Base-by-base conservation (phyloP, 2,113 vertebrate species). In the Crotalus helleri region DNA sequence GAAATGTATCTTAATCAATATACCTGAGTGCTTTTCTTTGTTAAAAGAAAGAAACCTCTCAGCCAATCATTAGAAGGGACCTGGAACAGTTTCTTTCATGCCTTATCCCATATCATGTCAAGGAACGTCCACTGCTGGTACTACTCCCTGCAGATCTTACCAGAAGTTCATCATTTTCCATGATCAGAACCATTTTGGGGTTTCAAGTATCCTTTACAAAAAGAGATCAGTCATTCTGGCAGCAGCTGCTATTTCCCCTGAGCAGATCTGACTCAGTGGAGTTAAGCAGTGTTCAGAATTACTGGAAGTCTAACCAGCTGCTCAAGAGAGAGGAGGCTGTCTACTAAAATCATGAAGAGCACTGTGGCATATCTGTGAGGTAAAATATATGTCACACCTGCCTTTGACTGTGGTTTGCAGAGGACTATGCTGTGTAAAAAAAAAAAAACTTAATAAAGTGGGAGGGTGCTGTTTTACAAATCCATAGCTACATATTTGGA, bases 381-480 rank as follows among this genome's bases (percentile, higher is more conserved):
- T 58, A 86, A 93, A 96, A 97, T 96, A 5, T 96, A 81, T 96
- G 95, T 96, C 96, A 96, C 95, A 97, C 94, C 96, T 96, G 95
- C 94, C 46, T 90, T 93, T 91, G 91, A 55, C 92, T 93, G 93
- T 74, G 44, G 2, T 39, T 0, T 81, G 39, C 92, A 89, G 29
- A 2, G 1, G 29, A 92, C 24, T 12, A 57, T 23, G 21, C 55
- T 57, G 23, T 55, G 57, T 21, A n/a, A 51, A 85, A 86, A 91
- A 91, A 55, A 55, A 46, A 59, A 57, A 86, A 87, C 9, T 55
- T 59, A 49, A 59, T 59, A n/a, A 12, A 81, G 49, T 26, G 7
- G 21, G 39, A 29, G 46, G 33, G 17, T 17, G 5, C 44, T 51
- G 1, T 58, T 24, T n/a, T 57, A 55, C 46, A 54, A 74, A 53